Conservation (phyloP, 2,113 vertebrate species). For the Pseudonaja textilis region DNA sequence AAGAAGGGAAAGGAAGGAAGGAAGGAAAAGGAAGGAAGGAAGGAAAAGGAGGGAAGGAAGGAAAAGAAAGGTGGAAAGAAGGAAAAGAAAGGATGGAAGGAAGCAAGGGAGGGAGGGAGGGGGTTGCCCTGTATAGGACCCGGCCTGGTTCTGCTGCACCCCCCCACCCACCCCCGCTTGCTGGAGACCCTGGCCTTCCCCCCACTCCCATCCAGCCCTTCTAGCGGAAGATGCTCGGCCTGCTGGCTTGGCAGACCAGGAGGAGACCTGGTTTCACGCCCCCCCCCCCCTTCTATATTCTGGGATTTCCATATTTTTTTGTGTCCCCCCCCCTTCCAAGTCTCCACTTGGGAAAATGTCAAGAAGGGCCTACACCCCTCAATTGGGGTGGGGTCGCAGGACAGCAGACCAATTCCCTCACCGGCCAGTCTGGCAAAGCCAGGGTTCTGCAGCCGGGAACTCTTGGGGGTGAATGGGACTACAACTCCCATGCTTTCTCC, state of each 20-base stretch:
- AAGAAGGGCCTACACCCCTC: neutral
- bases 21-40: rapidly evolving
- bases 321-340: neutral
- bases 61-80: no score
- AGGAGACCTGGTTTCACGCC: neutral
- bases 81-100: no score
- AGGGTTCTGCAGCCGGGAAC: neutral
- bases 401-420: no score
- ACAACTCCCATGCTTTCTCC: neutral
- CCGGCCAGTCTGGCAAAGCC: neutral
- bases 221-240: neutral
- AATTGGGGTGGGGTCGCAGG: neutral
- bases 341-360: neutral
- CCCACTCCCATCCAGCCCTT: no score
- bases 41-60: no score
- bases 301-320: neutral
- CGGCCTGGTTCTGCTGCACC: neutral
- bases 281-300: no score
- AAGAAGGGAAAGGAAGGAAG: no score
- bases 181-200: no score
- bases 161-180: neutral
- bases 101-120: no score
- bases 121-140: no score
- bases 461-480: neutral
- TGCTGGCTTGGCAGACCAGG: no score